A percentile compares a stretch with the other conserved stretches of the same genome.
Evolutionary conservation across 2,888 invertebrate species (phyloP).

Genomic region (Cerastoderma edule): DNA sequence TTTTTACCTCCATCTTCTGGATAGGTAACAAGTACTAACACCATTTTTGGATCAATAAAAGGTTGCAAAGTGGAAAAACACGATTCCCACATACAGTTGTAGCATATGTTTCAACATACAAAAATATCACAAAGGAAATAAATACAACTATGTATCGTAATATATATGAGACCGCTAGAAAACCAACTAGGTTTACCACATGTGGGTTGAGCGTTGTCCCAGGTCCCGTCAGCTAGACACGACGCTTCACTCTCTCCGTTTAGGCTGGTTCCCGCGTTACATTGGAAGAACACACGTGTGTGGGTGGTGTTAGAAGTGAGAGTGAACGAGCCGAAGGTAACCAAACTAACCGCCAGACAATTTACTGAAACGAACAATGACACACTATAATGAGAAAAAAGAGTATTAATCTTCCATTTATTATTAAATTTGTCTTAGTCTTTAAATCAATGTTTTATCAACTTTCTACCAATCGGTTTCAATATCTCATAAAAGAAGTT

Average conservation of each 20-base stretch:
- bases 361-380: background rate
- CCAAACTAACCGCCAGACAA: background rate
- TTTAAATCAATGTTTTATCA: too few relatives aligned
- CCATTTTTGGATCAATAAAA: background rate
- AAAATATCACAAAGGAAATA: too few relatives aligned
- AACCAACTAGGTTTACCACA: conserved; percentile 50
- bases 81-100: background rate
- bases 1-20: too few relatives aligned
- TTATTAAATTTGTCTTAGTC: too few relatives aligned
- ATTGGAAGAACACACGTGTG: conserved; percentile 33
- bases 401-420: too few relatives aligned
- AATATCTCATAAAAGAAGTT: too few relatives aligned
- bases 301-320: conserved; percentile 29
- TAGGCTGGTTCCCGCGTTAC: conserved; percentile 27
- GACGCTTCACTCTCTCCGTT: conserved; percentile 17
- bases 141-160: too few relatives aligned
- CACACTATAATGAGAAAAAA: too few relatives aligned
- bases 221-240: conserved; percentile 38
- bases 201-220: conserved; percentile 29
- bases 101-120: too few relatives aligned
- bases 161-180: too few relatives aligned
- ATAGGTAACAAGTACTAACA: background rate
- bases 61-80: background rate
- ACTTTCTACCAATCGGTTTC: too few relatives aligned
- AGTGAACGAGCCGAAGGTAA: conserved; percentile 24